phyloP scores from a whole-genome alignment of 2,113 vertebrate species.

The Phalacrocorax pelagicus region DNA sequence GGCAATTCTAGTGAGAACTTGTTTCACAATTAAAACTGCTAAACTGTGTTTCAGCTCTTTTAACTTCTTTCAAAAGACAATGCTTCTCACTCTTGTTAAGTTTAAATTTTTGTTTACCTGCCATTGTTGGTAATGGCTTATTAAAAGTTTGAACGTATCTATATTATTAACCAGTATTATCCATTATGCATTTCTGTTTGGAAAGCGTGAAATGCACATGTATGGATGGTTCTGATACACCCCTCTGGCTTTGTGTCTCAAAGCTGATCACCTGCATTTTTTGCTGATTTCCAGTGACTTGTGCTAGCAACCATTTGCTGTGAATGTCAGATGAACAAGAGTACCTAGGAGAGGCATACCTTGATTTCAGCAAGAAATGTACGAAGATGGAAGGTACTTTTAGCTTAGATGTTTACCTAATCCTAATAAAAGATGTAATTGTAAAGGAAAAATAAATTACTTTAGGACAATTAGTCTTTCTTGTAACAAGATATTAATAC shows the following conservation, averaged over 20 bases:
- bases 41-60: constrained; percentile 3
- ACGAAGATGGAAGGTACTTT: not conserved
- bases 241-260: not conserved
- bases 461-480: not conserved
- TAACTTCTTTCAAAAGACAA: constrained; percentile 30
- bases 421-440: not conserved
- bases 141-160: constrained; percentile 24
- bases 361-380: not conserved
- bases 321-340: not conserved
- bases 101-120: not conserved
- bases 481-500: not conserved
- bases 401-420: not conserved
- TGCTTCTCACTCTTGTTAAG: not conserved
- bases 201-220: not conserved
- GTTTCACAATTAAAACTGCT: not conserved
- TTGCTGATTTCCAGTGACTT: not conserved
- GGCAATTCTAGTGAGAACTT: not conserved
- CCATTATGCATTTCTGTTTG: constrained; percentile 17
- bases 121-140: constrained; percentile 40
- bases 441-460: not conserved
- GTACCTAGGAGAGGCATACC: not conserved
- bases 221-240: not conserved
- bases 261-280: not conserved
- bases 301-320: not conserved
- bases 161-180: constrained; percentile 17